Evolutionary conservation across 2,113 vertebrate species (phyloP).

Genomic region (Chaetodon auriga): DNA sequence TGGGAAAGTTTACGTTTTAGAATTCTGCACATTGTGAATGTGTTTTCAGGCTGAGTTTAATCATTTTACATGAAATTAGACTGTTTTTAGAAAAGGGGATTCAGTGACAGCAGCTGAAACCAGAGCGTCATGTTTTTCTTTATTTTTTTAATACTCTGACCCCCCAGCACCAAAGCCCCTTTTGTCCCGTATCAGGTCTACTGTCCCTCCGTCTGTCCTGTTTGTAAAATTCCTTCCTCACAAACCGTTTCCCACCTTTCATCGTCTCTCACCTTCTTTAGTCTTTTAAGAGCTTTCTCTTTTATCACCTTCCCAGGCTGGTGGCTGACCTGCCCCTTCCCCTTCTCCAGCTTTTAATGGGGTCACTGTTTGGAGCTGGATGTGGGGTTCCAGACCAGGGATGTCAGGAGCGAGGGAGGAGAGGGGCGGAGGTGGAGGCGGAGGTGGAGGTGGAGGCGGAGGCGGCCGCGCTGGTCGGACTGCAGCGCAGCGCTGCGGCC

Average conservation of each 20-base stretch:
- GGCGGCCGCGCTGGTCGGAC: conserved; percentile 80
- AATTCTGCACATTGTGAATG: neutral
- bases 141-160: too few relatives aligned
- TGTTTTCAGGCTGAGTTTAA: neutral
- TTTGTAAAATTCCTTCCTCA: neutral
- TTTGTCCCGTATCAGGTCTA: neutral
- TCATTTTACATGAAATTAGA: too few relatives aligned
- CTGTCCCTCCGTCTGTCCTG: neutral
- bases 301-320: conserved; percentile 48
- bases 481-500: conserved; percentile 62
- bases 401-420: conserved; percentile 36
- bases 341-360: conserved; percentile 39
- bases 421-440: conserved; percentile 79
- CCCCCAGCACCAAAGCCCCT: neutral
- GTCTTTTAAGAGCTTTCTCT: conserved; percentile 15
- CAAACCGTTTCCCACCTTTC: conserved; percentile 9
- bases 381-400: conserved; percentile 3
- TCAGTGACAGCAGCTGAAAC: too few relatives aligned
- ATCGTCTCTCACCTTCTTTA: conserved; percentile 31
- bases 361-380: conserved; percentile 53
- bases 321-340: conserved; percentile 3
- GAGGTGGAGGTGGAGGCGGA: conserved; percentile 84
- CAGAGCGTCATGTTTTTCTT: too few relatives aligned
- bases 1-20: neutral
- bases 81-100: too few relatives aligned